Conservation (phyloP, 2,888 invertebrate species). For the Julus scandinavius region DNA sequence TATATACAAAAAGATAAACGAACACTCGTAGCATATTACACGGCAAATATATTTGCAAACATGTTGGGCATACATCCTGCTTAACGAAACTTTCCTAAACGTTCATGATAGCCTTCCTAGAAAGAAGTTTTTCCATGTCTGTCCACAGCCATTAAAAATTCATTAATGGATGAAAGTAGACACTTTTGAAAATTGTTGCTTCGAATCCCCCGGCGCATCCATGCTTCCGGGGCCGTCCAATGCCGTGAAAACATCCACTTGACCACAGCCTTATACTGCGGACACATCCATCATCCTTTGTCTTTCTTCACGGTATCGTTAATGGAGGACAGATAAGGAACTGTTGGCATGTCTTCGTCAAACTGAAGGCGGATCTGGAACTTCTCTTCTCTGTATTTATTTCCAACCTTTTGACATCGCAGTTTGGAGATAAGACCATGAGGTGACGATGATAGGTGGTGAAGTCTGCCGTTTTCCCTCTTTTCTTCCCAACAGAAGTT, state of each 20-base stretch:
- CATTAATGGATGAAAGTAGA: background rate
- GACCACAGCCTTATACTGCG: background rate
- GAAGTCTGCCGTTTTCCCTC: background rate
- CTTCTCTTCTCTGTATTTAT: background rate
- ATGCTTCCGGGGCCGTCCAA: no score
- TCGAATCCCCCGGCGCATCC: no score
- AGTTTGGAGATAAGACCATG: background rate
- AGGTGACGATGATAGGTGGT: background rate
- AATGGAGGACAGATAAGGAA: constrained; percentile 5
- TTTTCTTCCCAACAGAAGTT: background rate
- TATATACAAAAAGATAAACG: no score
- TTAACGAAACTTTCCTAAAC: no score
- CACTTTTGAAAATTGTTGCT: background rate
- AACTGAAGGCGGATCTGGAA: background rate
- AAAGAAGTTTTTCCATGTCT: no score
- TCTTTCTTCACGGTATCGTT: background rate
- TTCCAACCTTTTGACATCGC: constrained; percentile 5
- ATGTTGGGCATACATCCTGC: no score
- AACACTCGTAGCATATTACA: no score
- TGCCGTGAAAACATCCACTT: background rate
- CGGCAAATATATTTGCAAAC: no score
- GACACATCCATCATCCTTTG: constrained; percentile 35
- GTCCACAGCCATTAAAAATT: background rate
- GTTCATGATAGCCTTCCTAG: no score
- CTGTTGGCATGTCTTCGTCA: constrained; percentile 19